Base-by-base conservation (phyloP, 2,113 vertebrate species). In the Leptosomus discolor region DNA sequence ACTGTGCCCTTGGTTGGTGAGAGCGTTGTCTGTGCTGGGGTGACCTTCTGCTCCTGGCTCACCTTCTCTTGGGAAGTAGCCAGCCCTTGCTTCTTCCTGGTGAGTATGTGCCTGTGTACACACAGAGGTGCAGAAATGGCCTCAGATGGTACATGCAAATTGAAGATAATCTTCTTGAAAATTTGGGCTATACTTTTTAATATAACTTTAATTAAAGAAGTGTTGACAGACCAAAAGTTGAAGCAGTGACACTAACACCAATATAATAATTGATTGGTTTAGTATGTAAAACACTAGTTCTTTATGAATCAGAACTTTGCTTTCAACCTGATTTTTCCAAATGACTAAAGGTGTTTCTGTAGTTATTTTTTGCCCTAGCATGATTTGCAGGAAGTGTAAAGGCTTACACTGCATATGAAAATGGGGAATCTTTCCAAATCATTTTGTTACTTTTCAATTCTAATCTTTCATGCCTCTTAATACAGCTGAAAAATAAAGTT, bases 401-500 rank as follows among this genome's bases (percentile, higher is more conserved):
- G 77, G 78, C 65, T 90, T 91, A 30, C 12, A 67, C 60, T 92
- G 92, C 32, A 17, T 82, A 76, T 92, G 71, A 97, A 96, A 97
- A 82, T 3, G 22, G 45, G 54, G 30, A 89, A 60, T 84, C 64
- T 97, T 97, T 96, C 87, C 48, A 94, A 96, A 85, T 94, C 54
- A 96, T 95, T 96, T 94, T 65, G 94, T 94, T 93, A 65, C 70
- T 97, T 97, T 97, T 96, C 74, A 94, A 83, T 98, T 97, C 78
- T 90, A 76, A 87, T 96, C 63, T 96, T 88, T 97, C 90, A 86
- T 91, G 67, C 64, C 32, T 95, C 64, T 96, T 97, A 98, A 81
- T 97, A 74, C 73, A 96, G 94, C 32, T 92, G 96, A 93, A 97
- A 96, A 97, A 97, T 88, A 91, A 96, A 90, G 64, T 94, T 97